phyloP scores from a whole-genome alignment of 2,888 invertebrate species.

The Phortica okadai region DNA sequence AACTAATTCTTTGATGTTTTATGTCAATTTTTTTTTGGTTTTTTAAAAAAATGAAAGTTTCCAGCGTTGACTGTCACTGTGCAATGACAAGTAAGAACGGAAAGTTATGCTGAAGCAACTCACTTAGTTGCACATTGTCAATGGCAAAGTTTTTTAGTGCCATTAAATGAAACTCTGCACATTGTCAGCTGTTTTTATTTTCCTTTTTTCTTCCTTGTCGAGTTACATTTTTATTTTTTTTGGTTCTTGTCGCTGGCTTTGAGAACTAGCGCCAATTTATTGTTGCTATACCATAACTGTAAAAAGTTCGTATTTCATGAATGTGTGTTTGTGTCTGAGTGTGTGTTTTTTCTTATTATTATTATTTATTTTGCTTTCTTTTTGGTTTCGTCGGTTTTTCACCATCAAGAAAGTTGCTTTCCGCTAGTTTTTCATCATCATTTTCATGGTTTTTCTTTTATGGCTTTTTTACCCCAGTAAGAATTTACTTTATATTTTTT shows the following conservation, averaged over 20 bases:
- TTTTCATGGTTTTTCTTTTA: slow-evolving; percentile 3
- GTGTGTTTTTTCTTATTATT: background rate
- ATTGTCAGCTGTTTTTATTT: slow-evolving; percentile 4
- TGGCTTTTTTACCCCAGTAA: background rate
- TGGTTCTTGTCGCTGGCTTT: background rate
- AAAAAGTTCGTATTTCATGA: background rate
- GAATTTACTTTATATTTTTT: background rate
- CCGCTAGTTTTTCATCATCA: slow-evolving; percentile 10
- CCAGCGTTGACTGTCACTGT: background rate
- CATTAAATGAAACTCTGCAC: slow-evolving; percentile 8
- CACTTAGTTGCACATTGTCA: slow-evolving; percentile 9
- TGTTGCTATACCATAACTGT: background rate
- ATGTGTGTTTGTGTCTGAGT: background rate
- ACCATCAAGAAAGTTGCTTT: background rate
- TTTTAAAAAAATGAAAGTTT: background rate
- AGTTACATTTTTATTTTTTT: background rate
- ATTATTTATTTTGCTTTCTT: background rate
- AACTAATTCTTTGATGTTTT: slow-evolving; percentile 9
- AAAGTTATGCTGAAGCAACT: slow-evolving; percentile 3
- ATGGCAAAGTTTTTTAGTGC: slow-evolving; percentile 6
- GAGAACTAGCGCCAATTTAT: slow-evolving; percentile 18
- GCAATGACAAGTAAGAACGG: no score
- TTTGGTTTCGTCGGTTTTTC: background rate
- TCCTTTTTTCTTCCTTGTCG: background rate
- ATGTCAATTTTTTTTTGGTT: background rate